Percentiles rank a stretch among this genome's conserved stretches.
Conservation (phyloP, 2,888 invertebrate species). For the Hydropsyche betteni region DNA sequence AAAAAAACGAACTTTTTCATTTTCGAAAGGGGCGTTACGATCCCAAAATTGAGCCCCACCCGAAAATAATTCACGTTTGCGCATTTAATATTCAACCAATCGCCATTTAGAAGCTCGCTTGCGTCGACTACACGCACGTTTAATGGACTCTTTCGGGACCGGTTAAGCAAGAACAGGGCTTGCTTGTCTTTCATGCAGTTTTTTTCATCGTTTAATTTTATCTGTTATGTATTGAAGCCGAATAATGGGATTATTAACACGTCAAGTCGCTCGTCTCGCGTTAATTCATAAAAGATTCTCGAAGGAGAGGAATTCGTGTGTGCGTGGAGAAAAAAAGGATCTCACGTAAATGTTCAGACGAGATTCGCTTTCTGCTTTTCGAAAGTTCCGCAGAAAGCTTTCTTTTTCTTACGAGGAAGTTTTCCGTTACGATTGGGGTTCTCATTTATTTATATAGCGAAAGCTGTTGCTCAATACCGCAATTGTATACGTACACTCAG, state of each 20-base stretch:
- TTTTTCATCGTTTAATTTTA: background rate
- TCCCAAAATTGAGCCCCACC: slow-evolving; percentile 12
- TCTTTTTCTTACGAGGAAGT: slow-evolving; percentile 7
- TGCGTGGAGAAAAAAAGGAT: slow-evolving; percentile 5
- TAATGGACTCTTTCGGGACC: slow-evolving; percentile 16
- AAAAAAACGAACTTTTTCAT: too few relatives aligned
- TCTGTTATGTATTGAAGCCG: background rate
- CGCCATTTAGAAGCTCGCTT: slow-evolving; percentile 27
- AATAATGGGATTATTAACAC: slow-evolving; percentile 12
- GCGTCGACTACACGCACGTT: background rate
- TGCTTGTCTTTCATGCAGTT: background rate
- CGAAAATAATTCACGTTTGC: slow-evolving; percentile 20
- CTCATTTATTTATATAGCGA: background rate
- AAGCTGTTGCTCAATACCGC: too few relatives aligned
- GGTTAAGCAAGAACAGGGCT: background rate
- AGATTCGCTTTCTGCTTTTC: slow-evolving; percentile 25
- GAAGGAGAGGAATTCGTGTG: background rate
- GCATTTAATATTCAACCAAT: slow-evolving; percentile 33
- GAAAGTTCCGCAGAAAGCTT: slow-evolving; percentile 26
- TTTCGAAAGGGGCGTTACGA: background rate
- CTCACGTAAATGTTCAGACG: slow-evolving; percentile 4
- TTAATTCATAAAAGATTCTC: too few relatives aligned
- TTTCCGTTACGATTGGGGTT: slow-evolving; percentile 5
- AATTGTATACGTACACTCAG: too few relatives aligned
- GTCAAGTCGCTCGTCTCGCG: background rate